Percentiles rank a stretch among this genome's conserved stretches.
Evolutionary conservation across 2,797 vertebrate genomes (phyloP).

Genomic region (Tolypeutes matacus): DNA sequence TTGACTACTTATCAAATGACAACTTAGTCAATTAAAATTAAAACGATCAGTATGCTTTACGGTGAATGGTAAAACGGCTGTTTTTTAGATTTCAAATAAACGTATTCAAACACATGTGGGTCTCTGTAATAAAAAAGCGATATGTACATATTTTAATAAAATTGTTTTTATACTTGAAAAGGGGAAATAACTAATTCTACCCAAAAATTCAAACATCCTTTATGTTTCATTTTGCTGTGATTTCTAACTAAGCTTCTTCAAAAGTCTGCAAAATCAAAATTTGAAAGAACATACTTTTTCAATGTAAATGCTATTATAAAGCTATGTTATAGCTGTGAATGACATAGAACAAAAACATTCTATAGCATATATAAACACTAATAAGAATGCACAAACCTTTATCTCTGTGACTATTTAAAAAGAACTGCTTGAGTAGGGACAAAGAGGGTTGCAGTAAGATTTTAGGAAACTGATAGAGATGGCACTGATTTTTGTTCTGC

Average conservation of each 20-base stretch:
- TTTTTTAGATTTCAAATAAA: slow-evolving; percentile 73
- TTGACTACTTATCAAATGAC: slow-evolving; percentile 82
- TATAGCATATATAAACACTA: slow-evolving; percentile 66
- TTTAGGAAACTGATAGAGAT: slow-evolving; percentile 73
- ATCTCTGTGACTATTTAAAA: slow-evolving; percentile 66
- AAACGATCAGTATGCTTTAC: slow-evolving; percentile 81
- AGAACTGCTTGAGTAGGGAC: slow-evolving; percentile 63
- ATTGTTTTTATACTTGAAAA: slow-evolving; percentile 66
- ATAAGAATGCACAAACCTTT: slow-evolving; percentile 63
- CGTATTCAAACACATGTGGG: slow-evolving; percentile 74
- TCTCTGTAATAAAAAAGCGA: slow-evolving; percentile 45
- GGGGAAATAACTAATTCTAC: slow-evolving; percentile 53
- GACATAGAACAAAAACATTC: slow-evolving; percentile 59
- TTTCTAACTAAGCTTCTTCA: slow-evolving; percentile 67
- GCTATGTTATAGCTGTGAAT: slow-evolving; percentile 71
- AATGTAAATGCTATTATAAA: slow-evolving; percentile 65
- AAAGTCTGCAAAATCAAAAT: slow-evolving; percentile 73
- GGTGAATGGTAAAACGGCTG: slow-evolving; percentile 74
- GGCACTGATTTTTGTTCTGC: slow-evolving; percentile 70
- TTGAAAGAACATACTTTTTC: slow-evolving; percentile 72
- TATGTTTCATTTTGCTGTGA: slow-evolving; percentile 65
- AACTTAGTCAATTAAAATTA: slow-evolving; percentile 81
- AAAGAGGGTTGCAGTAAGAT: slow-evolving; percentile 71
- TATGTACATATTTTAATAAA: slow-evolving; percentile 68
- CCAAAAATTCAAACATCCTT: slow-evolving; percentile 60